Evolutionary conservation across 2,888 invertebrate species (phyloP), one percentile per base, ranked within the genome.

Genomic region (Drosophila paramelanica): DNA sequence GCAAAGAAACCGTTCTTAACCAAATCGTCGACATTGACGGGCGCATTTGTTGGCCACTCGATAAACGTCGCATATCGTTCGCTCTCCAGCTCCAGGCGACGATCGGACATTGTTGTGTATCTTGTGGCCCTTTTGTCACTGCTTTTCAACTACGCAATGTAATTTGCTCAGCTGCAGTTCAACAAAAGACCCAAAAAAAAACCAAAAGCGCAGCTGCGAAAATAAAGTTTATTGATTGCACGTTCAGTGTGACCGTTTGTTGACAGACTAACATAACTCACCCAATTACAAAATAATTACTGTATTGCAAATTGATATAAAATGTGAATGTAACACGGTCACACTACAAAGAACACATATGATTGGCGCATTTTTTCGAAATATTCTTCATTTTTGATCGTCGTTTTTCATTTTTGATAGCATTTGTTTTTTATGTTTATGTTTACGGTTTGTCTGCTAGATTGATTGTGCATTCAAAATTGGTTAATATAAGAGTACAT

Each of bases 1-100:
- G 95, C 96, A 90, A 94, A 97, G 91, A 97, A 97, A 1, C 97
- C 97, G 20, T 95, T 96, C 23, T 62, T 55, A 1, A 77, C 83
- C 47, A 83, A 46, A 33, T 83, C 83, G 13, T 67, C 67, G 1
- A 71, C 61, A 33, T 69, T 67, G n/a, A 83, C 83, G 23, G 83
- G 83, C 6, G 83, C 85, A 43, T 83, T 83, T 36, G 70, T 49
- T 11, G 83, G 83, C 83, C 83, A 83, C 20, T 81, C 67, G 8
- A 46, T 33, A 42, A 83, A 83, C 11, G 85, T 83, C 20, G 72
- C 49, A 49, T 62, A 55, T 42, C 83, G 65, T 25, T 83, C 81
- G 51, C 74, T 73, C 43, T 83, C 83, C 33, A 67, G 46, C 67
- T 83, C 83, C 61, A 83, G 38, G 17, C 65, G 79, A 51, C 68